Evolutionary conservation across 2,113 vertebrate genomes (phyloP), one percentile per base, ranked within the genome.

Genomic region (Nycticorax nycticorax): DNA sequence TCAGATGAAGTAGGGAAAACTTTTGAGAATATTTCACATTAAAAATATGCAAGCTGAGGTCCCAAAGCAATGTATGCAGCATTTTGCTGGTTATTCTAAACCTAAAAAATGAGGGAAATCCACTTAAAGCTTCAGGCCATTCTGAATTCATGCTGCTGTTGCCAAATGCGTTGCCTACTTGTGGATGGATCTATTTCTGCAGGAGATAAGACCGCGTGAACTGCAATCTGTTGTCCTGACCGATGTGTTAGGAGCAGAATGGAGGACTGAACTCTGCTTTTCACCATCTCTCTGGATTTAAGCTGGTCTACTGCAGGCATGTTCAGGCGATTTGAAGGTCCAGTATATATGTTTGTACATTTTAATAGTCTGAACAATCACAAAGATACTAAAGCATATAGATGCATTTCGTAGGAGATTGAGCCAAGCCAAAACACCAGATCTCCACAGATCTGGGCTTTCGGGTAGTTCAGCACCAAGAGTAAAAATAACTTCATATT

Each of bases 11-110:
- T 19, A 82, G 35, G 33, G 76, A 72, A 91, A 96, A 76, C 32
- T 60, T 78, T 15, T 60, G 39, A 87, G 66, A 62, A 24, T 59
- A 69, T 93, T 95, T 93, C 66, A 76, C 19, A 19, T 37, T 76
- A 64, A 92, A 92, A 93, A 67, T 71, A 33, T 15, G 53, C 63
- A 71, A 56, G 47, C 43, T 77, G 60, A 80, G 37, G 27, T 95
- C 64, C n/a, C 50, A 83, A 74, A 96, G 74, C 56, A 69, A 10
- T 50, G 18, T 28, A 23, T 39, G 63, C 33, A 72, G 23, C 33
- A 52, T 83, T 96, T 93, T 92, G 18, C 43, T 64, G 24, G 24
- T 83, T 75, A 18, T 95, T 93, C 48, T 92, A 92, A 95, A 52
- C 45, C 15, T 76, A 43, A 88, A 93, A 81, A 77, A 23, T 0